Percentiles rank a stretch among this genome's conserved stretches.
These are phyloP conservation scores for Stigmatopora argus DNA, from an alignment of 2,113 vertebrate genomes.

Conservation along the genomic window DNA sequence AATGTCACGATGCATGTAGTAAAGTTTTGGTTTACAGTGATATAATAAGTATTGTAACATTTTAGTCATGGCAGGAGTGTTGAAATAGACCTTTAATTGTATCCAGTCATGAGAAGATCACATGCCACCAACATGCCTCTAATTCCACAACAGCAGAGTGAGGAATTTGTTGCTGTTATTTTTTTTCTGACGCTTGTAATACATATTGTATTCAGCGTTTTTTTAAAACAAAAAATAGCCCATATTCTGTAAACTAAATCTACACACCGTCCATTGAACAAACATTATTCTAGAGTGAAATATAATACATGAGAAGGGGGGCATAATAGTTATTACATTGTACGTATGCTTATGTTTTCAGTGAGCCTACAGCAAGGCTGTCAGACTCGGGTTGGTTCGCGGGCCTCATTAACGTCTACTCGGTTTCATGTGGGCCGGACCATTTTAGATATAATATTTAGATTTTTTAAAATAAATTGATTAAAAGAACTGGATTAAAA, in stretches of 20 bases:
- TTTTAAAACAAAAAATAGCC: not conserved
- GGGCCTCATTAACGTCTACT: too few relatives aligned
- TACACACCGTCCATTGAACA: too few relatives aligned
- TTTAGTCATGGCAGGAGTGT: slow-evolving; percentile 8
- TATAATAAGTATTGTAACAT: not conserved
- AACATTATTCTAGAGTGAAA: too few relatives aligned
- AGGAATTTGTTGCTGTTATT: slow-evolving; percentile 19
- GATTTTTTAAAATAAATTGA: too few relatives aligned
- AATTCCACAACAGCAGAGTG: slow-evolving; percentile 33
- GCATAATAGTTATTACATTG: too few relatives aligned
- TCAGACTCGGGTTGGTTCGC: too few relatives aligned
- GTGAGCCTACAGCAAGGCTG: too few relatives aligned
- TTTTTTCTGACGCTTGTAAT: not conserved
- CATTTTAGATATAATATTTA: too few relatives aligned
- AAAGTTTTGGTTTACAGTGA: not conserved
- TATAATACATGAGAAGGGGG: too few relatives aligned
- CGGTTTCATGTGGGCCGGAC: too few relatives aligned
- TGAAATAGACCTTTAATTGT: slow-evolving; percentile 51
- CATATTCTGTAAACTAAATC: not conserved
- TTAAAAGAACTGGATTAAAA: too few relatives aligned
- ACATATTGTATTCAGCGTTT: not conserved
- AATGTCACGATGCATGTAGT: not conserved
- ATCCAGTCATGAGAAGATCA: slow-evolving; percentile 87
- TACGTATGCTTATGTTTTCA: too few relatives aligned
- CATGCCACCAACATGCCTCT: slow-evolving; percentile 70